phyloP scores from a whole-genome alignment of 2,113 vertebrate species.

The Stegostoma tigrinum region DNA sequence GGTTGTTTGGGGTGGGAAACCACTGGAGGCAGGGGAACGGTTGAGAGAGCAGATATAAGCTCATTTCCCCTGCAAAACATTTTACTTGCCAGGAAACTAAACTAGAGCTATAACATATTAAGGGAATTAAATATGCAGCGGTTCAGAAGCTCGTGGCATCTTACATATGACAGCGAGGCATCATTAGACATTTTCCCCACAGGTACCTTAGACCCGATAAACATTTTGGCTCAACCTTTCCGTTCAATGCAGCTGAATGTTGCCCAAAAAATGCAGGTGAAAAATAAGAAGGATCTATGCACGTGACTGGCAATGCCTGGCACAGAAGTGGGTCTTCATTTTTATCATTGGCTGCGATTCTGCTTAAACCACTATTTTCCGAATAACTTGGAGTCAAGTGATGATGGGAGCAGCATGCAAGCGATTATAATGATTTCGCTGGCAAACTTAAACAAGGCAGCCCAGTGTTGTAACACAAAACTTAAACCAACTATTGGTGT shows the following conservation, averaged over 20 bases:
- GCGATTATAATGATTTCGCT: background rate
- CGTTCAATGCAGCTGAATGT: background rate
- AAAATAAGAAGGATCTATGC: background rate
- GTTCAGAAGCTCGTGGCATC: background rate
- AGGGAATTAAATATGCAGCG: background rate
- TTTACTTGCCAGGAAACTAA: background rate
- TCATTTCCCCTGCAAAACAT: background rate
- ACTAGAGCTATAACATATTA: background rate
- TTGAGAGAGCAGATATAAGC: background rate
- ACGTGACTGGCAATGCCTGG: background rate
- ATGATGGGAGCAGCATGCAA: background rate
- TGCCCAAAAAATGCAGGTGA: background rate
- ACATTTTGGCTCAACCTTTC: background rate
- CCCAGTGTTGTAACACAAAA: background rate
- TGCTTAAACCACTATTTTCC: background rate
- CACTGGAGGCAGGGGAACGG: background rate
- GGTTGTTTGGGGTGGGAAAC: background rate
- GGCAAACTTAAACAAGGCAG: background rate
- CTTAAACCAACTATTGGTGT: background rate
- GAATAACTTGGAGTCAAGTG: background rate
- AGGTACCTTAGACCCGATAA: background rate
- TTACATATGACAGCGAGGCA: background rate
- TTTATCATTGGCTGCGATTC: background rate
- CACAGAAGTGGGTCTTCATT: background rate
- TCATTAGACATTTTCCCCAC: background rate